Conservation (phyloP, 2,797 vertebrate species). For the Arctocebus calabarensis region DNA sequence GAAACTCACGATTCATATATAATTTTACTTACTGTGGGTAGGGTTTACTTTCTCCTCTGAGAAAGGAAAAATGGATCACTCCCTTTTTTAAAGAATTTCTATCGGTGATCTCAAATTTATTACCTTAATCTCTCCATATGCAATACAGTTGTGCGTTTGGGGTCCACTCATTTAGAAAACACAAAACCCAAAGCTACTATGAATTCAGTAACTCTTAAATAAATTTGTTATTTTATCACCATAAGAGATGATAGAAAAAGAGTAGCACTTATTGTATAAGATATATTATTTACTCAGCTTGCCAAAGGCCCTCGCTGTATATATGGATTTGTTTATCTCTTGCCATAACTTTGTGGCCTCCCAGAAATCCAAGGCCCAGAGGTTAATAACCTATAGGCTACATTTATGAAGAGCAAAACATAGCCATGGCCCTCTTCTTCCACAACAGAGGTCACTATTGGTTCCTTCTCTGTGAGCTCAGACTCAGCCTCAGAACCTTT, state of each 20-base stretch:
- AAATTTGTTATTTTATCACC: slow-evolving; percentile 11
- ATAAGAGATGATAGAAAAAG: slow-evolving; percentile 32
- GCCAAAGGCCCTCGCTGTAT: background rate
- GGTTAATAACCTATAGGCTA: background rate
- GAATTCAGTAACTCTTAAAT: slow-evolving; percentile 21
- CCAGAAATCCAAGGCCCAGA: background rate
- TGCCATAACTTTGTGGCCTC: background rate
- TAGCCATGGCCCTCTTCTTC: background rate
- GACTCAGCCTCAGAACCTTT: background rate
- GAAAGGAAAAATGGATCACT: slow-evolving; percentile 52
- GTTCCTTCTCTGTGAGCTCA: background rate
- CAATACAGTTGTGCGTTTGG: background rate
- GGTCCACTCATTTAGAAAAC: background rate
- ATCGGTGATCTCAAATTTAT: slow-evolving; percentile 7
- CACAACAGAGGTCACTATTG: background rate
- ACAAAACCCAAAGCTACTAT: slow-evolving; percentile 6
- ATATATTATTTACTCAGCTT: background rate
- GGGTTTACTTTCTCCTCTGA: slow-evolving; percentile 12
- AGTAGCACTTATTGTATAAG: background rate
- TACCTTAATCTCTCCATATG: background rate
- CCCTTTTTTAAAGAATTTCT: background rate
- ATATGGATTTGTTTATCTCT: slow-evolving; percentile 11
- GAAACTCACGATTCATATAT: background rate
- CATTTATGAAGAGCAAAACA: background rate
- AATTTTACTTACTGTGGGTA: slow-evolving; percentile 23